Base-by-base conservation (phyloP, 2,113 vertebrate species). In the Misgurnus mizolepis region DNA sequence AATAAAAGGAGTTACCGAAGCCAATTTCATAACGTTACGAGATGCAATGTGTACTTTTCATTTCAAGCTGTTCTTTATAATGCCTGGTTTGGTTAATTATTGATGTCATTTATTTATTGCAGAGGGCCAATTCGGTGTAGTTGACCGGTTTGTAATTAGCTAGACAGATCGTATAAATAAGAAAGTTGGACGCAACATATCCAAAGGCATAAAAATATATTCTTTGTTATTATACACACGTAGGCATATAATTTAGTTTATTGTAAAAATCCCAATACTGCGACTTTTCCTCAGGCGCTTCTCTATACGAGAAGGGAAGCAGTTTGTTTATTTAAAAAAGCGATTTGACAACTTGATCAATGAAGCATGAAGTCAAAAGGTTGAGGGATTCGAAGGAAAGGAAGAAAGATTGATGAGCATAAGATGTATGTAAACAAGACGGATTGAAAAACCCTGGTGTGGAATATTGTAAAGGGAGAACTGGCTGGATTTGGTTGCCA, bases 361-460 rank as follows among this genome's bases (percentile, higher is more conserved):
- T 15, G 78, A 62, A 50, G 53, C 6, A 7, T 12, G 41, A 17
- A 50, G 50, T 67, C 80, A 81, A 79, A 79, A 74, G 69, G 47
- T 10, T 58, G 60, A 34, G 65, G n/a, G 14, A 61, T 43, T 50
- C 75, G 72, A 1, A 76, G 27, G 80, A 80, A 85, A 82, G 79
- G 73, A 60, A 87, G 87, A 84, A 85, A 89, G 89, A 92, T 77
- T 86, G 85, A 91, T 90, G 88, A 78, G 80, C 67, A 85, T 88
- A 88, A 55, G 76, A 58, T 87, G 84, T 80, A 58, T 82, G 82
- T 40, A 81, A 78, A 78, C 43, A 43, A 49, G 64, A 82, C 22
- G 64, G 71, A 87, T 66, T 79, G 86, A 88, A 79, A 43, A 70
- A 80, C 68, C 1, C 49, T 3, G 41, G 58, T 53, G 65, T 83